These are phyloP conservation scores for Drosophila cognata DNA, from an alignment of 2,888 invertebrate species.

Conservation along the genomic window DNA sequence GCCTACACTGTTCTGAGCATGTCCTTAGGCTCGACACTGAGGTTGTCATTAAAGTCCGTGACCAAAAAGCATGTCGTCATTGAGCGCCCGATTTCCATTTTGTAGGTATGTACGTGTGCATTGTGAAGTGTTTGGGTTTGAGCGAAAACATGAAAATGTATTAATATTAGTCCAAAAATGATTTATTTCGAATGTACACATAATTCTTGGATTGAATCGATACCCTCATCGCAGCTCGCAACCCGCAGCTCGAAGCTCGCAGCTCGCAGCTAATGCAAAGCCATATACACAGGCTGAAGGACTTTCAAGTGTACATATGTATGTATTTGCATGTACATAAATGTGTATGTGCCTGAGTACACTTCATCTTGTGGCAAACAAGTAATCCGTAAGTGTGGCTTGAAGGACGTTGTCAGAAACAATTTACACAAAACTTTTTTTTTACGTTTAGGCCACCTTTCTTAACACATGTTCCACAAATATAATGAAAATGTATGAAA, in stretches of 20 bases:
- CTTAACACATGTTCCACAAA: constrained; percentile 41
- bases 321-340: constrained; percentile 1
- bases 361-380: constrained; percentile 25
- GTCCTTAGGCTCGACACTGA: background rate
- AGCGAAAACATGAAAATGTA: background rate
- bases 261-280: background rate
- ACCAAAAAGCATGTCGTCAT: background rate
- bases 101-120: background rate
- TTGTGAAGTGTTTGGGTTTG: background rate
- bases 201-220: background rate
- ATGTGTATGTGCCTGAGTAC: constrained; percentile 15
- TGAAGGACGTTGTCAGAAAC: constrained; percentile 38
- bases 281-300: background rate
- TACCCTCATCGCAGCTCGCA: background rate
- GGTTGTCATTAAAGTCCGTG: background rate
- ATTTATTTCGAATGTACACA: background rate
- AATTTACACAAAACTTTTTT: constrained; percentile 5
- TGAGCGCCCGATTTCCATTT: background rate
- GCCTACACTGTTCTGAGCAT: background rate
- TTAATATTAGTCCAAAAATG: background rate
- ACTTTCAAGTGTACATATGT: background rate
- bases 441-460: constrained; percentile 10
- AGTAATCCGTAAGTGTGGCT: constrained; percentile 42
- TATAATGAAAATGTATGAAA: constrained; percentile 16
- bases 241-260: background rate